These are phyloP conservation scores for Heliocidaris tuberculata DNA, from an alignment of 35 echinoderm and acorn worm species.

Conservation along the genomic window DNA sequence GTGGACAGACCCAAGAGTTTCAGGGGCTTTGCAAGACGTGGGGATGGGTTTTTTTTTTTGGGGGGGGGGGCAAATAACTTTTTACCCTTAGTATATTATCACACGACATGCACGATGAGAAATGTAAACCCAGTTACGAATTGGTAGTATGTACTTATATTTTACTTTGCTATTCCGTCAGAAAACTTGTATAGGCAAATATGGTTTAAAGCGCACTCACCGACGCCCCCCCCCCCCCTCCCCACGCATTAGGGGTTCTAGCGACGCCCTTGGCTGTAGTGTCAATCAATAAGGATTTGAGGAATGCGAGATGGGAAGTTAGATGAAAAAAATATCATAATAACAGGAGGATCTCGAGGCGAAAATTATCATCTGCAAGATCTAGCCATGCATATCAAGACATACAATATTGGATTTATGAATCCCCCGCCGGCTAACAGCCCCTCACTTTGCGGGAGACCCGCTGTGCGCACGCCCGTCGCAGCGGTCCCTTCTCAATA, in stretches of 20 bases:
- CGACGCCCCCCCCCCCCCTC: neutral
- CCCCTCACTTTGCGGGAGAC: neutral
- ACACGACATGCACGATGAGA: too few relatives aligned
- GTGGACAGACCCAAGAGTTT: too few relatives aligned
- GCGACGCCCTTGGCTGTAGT: neutral
- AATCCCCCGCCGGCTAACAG: neutral
- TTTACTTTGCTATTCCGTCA: too few relatives aligned
- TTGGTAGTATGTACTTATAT: too few relatives aligned
- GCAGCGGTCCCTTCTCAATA: neutral
- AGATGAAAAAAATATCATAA: neutral
- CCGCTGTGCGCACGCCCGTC: neutral
- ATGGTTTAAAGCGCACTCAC: neutral
- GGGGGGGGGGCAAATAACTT: too few relatives aligned
- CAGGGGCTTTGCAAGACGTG: too few relatives aligned
- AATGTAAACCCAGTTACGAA: too few relatives aligned
- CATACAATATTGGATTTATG: slow-evolving; percentile 5
- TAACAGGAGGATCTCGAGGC: neutral
- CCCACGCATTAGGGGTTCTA: neutral
- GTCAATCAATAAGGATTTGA: neutral
- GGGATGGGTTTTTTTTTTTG: neutral
- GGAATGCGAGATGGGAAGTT: neutral
- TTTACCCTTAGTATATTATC: too few relatives aligned
- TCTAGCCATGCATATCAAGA: neutral
- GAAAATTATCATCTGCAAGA: neutral
- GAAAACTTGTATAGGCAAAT: too few relatives aligned